These are phyloP conservation scores for Eupsittula cactorum DNA, from an alignment of 2,113 vertebrate genomes.

Conservation along the genomic window DNA sequence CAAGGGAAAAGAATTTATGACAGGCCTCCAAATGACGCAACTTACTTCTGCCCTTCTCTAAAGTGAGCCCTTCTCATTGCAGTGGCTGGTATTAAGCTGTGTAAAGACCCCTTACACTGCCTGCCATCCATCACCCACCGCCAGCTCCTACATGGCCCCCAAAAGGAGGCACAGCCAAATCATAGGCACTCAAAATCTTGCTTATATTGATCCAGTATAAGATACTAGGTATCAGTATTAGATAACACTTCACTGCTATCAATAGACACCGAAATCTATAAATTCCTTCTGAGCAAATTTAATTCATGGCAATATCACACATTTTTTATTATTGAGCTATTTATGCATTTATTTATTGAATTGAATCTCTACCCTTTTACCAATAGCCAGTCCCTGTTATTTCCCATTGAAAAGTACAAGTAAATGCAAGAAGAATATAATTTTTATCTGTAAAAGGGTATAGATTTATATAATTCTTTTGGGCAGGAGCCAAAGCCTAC, in stretches of 20 bases:
- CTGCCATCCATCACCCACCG: not conserved
- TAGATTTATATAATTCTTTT: slow-evolving; percentile 17
- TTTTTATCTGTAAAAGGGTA: not conserved
- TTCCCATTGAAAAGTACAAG: not conserved
- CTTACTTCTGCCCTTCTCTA: not conserved
- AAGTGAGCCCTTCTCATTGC: not conserved
- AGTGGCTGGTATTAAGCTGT: not conserved
- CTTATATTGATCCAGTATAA: not conserved
- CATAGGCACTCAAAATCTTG: not conserved
- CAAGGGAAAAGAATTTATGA: not conserved
- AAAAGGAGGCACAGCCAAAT: not conserved
- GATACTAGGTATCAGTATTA: not conserved
- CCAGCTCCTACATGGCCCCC: not conserved
- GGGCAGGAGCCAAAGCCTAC: not conserved
- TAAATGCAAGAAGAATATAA: not conserved
- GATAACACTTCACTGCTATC: not conserved
- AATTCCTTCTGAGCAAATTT: not conserved
- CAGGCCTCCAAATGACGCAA: not conserved
- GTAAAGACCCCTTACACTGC: not conserved
- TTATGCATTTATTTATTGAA: not conserved
- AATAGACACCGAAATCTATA: not conserved
- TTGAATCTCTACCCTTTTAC: not conserved
- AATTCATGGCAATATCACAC: not conserved
- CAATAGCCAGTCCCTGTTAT: not conserved
- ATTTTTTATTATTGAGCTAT: not conserved